phyloP scores from a whole-genome alignment of 2,888 invertebrate genomes.

The Chirona hameri region DNA sequence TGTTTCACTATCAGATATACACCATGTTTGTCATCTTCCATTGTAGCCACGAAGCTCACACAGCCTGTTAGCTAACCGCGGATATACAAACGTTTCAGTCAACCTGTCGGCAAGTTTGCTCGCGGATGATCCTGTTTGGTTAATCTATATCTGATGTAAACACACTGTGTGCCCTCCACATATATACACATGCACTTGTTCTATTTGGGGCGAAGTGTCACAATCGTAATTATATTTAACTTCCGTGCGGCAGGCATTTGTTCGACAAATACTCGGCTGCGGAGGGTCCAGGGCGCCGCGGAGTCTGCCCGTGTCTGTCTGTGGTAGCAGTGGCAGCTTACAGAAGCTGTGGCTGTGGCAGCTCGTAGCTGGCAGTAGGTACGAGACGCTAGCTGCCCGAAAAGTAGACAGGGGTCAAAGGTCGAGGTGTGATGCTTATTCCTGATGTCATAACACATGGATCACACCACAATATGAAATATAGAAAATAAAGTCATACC shows the following conservation, averaged over 20 bases:
- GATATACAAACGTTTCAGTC: conserved; percentile 1
- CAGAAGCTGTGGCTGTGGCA: too few relatives aligned
- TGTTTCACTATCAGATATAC: not conserved
- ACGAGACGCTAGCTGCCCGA: too few relatives aligned
- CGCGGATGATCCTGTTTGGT: conserved; percentile 9
- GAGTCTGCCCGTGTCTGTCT: too few relatives aligned
- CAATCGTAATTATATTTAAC: not conserved
- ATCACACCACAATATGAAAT: too few relatives aligned
- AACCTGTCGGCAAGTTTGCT: not conserved
- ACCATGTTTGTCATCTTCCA: not conserved
- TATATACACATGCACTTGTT: not conserved
- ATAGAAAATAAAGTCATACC: too few relatives aligned
- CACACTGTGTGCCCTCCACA: not conserved
- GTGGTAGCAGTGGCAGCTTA: too few relatives aligned
- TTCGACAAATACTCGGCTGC: not conserved
- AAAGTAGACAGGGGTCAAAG: too few relatives aligned
- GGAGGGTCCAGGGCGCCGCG: too few relatives aligned
- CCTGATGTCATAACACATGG: too few relatives aligned
- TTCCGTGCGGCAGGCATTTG: not conserved
- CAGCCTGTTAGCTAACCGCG: not conserved
- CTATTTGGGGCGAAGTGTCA: not conserved
- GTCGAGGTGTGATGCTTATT: too few relatives aligned
- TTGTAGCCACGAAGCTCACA: not conserved
- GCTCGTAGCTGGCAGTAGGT: too few relatives aligned
- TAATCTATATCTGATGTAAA: conserved; percentile 13